Evolutionary conservation across 2,797 vertebrate species (phyloP), one percentile per base, ranked within the genome.

Genomic region (Octomys mimax): DNA sequence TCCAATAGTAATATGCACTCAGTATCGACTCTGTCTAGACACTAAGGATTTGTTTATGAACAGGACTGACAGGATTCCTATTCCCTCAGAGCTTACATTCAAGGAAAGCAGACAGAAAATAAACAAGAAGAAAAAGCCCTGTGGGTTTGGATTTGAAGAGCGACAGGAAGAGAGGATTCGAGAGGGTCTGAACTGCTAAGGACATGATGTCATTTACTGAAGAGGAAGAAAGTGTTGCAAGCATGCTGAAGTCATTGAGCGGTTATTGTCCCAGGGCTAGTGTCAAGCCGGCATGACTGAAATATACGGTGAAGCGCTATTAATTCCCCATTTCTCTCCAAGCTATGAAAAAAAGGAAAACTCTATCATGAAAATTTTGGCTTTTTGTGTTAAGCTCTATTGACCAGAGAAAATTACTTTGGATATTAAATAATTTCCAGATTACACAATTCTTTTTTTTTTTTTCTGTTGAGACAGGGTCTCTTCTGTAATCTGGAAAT

Each of bases 61-160:
- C 39, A 93, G 19, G 31, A 75, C 36, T 75, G 85, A 75, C 78
- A 75, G 19, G n/a, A 91, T 78, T 62, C 57, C 46, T 70, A 24
- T n/a, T 96, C 49, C 70, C 66, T 97, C 95, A 94, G 95, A 80
- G 85, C 95, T 95, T 96, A 86, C 73, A 68, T 86, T 95, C 94
- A 95, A 85, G 46, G 31, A 93, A 36, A 82, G 86, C 91, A 98
- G 97, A 98, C 97, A 97, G 97, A 97, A 98, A 97, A 95, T 96
- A 98, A 98, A 98, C 97, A 98, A 49, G 85, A 42, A 80, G 10
- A 66, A 84, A 54, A 79, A 80, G 19, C 24, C 54, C 71, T 61
- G 62, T 59, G 79, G 66, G 52, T 42, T 79, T 80, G 62, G 79
- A 82, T 54, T 78, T 83, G 62, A 59, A 68, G 64, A 87, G 59